Conservation (phyloP, 2,888 invertebrate species). For the Euzophera pinguis region DNA sequence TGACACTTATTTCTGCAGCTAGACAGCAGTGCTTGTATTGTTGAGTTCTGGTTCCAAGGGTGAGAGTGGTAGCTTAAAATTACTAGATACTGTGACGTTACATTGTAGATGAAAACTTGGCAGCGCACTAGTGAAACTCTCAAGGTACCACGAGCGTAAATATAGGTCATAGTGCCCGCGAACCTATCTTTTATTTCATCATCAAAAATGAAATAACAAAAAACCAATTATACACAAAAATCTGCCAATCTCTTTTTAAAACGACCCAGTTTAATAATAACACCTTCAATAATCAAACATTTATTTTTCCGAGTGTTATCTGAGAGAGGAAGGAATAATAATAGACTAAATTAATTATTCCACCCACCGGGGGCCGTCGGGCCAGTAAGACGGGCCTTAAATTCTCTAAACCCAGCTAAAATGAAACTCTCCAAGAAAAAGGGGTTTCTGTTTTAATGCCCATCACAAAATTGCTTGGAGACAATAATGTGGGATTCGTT, state of each 20-base stretch:
- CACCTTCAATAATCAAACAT: slow-evolving; percentile 23
- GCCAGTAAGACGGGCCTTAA: slow-evolving; percentile 68
- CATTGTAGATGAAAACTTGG: no score
- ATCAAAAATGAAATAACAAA: no score
- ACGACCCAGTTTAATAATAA: not conserved
- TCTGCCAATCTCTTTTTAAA: not conserved
- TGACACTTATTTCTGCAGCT: no score
- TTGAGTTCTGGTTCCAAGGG: no score
- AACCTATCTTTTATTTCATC: no score
- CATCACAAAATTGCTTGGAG: slow-evolving; percentile 74
- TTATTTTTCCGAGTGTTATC: slow-evolving; percentile 57
- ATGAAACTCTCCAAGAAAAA: slow-evolving; percentile 74
- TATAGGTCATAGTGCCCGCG: no score
- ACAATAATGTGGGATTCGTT: slow-evolving; percentile 78
- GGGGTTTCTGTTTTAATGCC: slow-evolving; percentile 77
- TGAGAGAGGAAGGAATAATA: slow-evolving; percentile 64
- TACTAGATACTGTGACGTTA: no score
- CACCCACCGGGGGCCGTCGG: slow-evolving; percentile 41
- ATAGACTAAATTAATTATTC: slow-evolving; percentile 76
- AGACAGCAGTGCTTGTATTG: no score
- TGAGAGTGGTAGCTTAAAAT: no score
- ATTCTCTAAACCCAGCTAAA: slow-evolving; percentile 78
- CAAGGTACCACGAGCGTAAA: no score
- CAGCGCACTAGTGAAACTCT: no score
- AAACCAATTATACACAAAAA: not conserved